A percentile compares a stretch with the other conserved stretches of the same genome.
phyloP scores from a whole-genome alignment of 2,113 vertebrate species.

The Tragelaphus imberbis region DNA sequence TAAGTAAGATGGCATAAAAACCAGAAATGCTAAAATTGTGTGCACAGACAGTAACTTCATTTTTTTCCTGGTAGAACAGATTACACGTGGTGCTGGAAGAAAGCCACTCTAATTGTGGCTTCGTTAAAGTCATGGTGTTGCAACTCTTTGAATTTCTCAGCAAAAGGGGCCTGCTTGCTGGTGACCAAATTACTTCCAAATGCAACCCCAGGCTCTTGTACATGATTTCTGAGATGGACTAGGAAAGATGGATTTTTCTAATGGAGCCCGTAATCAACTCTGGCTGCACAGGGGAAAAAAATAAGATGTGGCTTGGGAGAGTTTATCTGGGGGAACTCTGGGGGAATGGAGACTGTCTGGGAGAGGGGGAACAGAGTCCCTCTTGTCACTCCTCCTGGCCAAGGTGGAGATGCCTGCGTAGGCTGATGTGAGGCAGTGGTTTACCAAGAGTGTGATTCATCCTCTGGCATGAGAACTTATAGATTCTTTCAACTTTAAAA shows the following conservation, averaged over 20 bases:
- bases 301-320: conserved; percentile 11
- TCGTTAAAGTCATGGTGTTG: conserved; percentile 67
- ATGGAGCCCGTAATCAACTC: conserved; percentile 40
- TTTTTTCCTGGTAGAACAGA: conserved; percentile 70
- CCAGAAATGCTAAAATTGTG: conserved; percentile 81
- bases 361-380: background rate
- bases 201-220: conserved; percentile 43
- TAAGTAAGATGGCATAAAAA: conserved; percentile 80
- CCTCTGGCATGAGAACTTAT: background rate
- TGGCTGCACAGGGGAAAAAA: conserved; percentile 34
- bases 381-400: background rate
- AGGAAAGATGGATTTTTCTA: conserved; percentile 68
- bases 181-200: conserved; percentile 73
- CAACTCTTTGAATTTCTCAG: conserved; percentile 72
- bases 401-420: background rate
- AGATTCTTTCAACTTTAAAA: background rate
- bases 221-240: conserved; percentile 67
- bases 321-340: background rate
- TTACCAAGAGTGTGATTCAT: background rate
- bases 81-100: conserved; percentile 65
- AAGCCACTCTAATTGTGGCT: conserved; percentile 73
- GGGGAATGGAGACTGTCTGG: background rate
- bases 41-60: conserved; percentile 70
- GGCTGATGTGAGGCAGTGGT: background rate
- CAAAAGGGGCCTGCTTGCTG: conserved; percentile 73